These are phyloP conservation scores for Rhinoraja longicauda DNA, from an alignment of 2,797 vertebrate species.

Conservation along the genomic window DNA sequence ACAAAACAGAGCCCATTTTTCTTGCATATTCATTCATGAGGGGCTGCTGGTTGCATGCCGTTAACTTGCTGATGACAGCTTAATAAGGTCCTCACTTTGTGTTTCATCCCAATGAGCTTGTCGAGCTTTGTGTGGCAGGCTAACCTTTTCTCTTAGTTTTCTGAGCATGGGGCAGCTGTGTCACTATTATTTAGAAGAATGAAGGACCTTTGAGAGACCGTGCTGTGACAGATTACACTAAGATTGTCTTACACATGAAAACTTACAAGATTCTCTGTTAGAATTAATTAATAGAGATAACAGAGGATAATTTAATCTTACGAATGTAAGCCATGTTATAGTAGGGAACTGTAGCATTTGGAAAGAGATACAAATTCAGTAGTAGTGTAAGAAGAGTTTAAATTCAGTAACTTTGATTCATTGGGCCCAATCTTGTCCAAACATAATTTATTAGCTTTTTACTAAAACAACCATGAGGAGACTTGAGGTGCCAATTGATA, in stretches of 20 bases:
- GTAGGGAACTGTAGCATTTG: not conserved
- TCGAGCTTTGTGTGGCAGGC: constrained; percentile 50
- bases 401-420: not conserved
- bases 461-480: not conserved
- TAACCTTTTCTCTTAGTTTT: constrained; percentile 52
- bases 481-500: not conserved
- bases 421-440: not conserved
- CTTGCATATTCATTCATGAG: constrained; percentile 29
- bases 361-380: not conserved
- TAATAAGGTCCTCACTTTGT: constrained; percentile 56
- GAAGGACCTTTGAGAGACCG: constrained; percentile 44
- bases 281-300: not conserved
- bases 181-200: constrained; percentile 49
- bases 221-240: constrained; percentile 30
- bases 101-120: constrained; percentile 54
- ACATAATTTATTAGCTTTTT: not conserved
- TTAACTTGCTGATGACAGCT: constrained; percentile 50
- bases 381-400: not conserved
- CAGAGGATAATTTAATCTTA: not conserved
- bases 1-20: constrained; percentile 20
- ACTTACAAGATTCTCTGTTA: not conserved
- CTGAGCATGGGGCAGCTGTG: constrained; percentile 48
- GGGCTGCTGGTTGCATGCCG: constrained; percentile 43
- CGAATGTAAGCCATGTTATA: not conserved
- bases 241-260: not conserved